phyloP scores from a whole-genome alignment of 2,888 invertebrate species.

The Pachliopta kotzebuea region DNA sequence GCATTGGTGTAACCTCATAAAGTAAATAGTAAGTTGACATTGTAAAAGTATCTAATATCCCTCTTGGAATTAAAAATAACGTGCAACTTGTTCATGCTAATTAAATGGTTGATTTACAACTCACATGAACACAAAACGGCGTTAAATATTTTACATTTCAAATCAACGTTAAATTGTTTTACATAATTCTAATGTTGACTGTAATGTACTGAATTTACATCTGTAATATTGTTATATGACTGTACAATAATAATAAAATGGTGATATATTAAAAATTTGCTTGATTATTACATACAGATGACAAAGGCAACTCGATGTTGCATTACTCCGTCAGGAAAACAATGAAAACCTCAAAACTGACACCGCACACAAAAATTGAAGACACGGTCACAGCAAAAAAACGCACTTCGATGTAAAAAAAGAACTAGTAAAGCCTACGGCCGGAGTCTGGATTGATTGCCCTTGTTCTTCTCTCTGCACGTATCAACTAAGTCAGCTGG shows the following conservation, averaged over 20 bases:
- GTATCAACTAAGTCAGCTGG: conserved; percentile 61
- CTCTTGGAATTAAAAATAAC: conserved; percentile 1
- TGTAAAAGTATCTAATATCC: not conserved
- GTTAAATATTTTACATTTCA: not conserved
- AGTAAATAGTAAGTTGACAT: not conserved
- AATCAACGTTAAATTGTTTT: not conserved
- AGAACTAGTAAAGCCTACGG: conserved; percentile 64
- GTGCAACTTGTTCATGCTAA: not conserved
- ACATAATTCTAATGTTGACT: not conserved
- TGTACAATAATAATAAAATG: conserved; percentile 4
- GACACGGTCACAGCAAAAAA: conserved; percentile 64
- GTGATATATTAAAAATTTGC: not conserved
- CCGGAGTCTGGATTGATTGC: conserved; percentile 70
- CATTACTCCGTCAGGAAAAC: conserved; percentile 10
- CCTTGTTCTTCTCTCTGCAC: conserved; percentile 55
- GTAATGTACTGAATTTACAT: not conserved
- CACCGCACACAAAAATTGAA: conserved; percentile 59
- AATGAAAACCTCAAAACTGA: conserved; percentile 38
- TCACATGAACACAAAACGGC: not conserved
- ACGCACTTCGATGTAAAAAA: conserved; percentile 55
- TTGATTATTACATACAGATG: conserved; percentile 15
- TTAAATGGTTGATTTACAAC: not conserved
- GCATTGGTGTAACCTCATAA: not conserved
- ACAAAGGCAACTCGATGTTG: conserved; percentile 17
- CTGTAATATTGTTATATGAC: not conserved